phyloP scores from a whole-genome alignment of 2,797 vertebrate genomes.

The Simalia tracyae region DNA sequence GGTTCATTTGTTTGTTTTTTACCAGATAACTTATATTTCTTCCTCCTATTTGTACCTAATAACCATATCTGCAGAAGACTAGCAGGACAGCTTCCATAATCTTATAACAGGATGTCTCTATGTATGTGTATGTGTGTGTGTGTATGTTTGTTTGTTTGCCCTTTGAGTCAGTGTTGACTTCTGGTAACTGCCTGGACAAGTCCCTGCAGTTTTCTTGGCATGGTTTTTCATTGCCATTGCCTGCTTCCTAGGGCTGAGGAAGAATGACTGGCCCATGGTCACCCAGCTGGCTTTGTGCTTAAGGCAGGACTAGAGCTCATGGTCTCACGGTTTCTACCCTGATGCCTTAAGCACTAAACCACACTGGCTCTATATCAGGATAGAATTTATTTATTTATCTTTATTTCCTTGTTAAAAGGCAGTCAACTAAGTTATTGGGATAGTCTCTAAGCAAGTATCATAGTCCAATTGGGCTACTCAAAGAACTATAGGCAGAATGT shows the following conservation, averaged over 20 bases:
- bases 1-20: background rate
- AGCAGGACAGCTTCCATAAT: too few species aligned
- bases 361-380: background rate
- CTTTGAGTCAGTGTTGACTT: too few species aligned
- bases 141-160: too few species aligned
- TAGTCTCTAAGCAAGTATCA: background rate
- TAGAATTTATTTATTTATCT: background rate
- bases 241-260: background rate
- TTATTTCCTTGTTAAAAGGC: background rate
- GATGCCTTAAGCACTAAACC: background rate
- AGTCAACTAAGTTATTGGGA: background rate
- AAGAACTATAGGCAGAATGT: background rate
- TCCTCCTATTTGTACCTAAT: background rate
- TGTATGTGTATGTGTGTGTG: background rate
- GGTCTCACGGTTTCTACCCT: too few species aligned
- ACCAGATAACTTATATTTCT: background rate
- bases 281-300: too few species aligned
- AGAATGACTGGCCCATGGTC: too few species aligned
- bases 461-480: background rate
- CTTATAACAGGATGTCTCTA: too few species aligned
- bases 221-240: too few species aligned
- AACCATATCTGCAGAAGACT: background rate
- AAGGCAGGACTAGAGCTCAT: too few species aligned
- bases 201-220: too few species aligned
- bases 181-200: too few species aligned